Base-by-base conservation (phyloP, 2,113 vertebrate species). In the Carassius carassius region DNA sequence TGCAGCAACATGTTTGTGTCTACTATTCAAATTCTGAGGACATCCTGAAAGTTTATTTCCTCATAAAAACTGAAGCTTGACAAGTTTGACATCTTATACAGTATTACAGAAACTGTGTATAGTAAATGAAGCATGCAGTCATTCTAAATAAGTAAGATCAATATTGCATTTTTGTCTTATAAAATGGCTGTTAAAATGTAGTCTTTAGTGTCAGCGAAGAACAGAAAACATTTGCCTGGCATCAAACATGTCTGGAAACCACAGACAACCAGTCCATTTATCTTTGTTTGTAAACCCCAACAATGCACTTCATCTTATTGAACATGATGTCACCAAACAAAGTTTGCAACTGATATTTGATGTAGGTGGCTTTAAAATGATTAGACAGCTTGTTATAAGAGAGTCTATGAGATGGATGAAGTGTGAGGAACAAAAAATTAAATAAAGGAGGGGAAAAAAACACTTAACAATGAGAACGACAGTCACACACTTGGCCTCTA, bases 341-440 rank as follows among this genome's bases (percentile, higher is more conserved):
- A 56, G 41, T n/a, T 80, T 79, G 78, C 58, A 44, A 29, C 21
- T 4, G 17, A 4, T 60, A 49, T 77, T 63, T 84, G 72, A 84
- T 63, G 67, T 80, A 65, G 29, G 60, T 47, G 32, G 25, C 47
- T 86, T 84, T 70, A 63, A 41, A 63, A 49, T 79, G 58, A 85
- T 85, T 37, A 80, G 69, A 35, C 73, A 70, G 74, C 60, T 70
- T 41, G 35, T 74, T 75, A 85, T 44, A 32, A 81, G 73, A 58
- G 72, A 79, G 16, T 63, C 67, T 14, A 17, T 11, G 65, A 69
- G 70, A 86, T 86, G 81, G 29, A 88, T 88, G 78, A 84, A 78
- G 84, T 84, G 83, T 86, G 81, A 35, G 72, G 54, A 84, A 78
- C 41, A 12, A 60, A 76, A 37, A 62, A 16, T 3, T 41, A 9